phyloP scores from a whole-genome alignment of 2,113 vertebrate genomes.

The Dasyurus viverrinus region DNA sequence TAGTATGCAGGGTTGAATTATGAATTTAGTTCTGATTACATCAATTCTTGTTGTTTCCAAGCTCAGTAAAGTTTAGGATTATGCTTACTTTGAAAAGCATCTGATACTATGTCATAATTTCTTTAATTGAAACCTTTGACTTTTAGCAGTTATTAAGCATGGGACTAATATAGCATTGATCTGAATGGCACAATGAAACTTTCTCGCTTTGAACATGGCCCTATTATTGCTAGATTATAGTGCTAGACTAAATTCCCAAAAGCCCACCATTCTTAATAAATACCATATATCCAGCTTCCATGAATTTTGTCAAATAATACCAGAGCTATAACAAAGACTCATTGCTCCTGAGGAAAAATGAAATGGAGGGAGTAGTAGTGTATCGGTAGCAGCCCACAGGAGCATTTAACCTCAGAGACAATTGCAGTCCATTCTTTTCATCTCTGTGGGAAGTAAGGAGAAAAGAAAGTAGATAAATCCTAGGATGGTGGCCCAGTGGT shows the following conservation, averaged over 20 bases:
- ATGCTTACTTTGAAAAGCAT: slow-evolving; percentile 19
- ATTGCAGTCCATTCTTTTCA: neutral
- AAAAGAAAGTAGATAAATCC: neutral
- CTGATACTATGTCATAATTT: neutral
- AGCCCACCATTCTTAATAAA: slow-evolving; percentile 43
- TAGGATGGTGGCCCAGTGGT: neutral
- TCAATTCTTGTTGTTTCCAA: slow-evolving; percentile 25
- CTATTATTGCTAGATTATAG: neutral
- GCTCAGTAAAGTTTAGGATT: slow-evolving; percentile 33
- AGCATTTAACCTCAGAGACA: neutral
- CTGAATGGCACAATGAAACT: slow-evolving; percentile 40
- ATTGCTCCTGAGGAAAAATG: neutral
- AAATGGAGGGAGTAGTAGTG: neutral
- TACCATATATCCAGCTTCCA: neutral
- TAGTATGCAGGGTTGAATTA: slow-evolving; percentile 42
- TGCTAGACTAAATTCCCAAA: slow-evolving; percentile 37
- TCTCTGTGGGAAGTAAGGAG: neutral
- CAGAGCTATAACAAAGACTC: neutral
- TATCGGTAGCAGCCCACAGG: neutral
- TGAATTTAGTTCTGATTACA: slow-evolving; percentile 45
- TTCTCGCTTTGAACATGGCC: slow-evolving; percentile 24
- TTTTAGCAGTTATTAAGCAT: slow-evolving; percentile 39
- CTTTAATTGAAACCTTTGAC: slow-evolving; percentile 20
- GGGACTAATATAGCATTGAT: slow-evolving; percentile 2
- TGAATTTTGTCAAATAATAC: neutral